Percentiles rank a stretch among this genome's conserved stretches.
phyloP scores from a whole-genome alignment of 2,113 vertebrate species.

The Antigone vipio region DNA sequence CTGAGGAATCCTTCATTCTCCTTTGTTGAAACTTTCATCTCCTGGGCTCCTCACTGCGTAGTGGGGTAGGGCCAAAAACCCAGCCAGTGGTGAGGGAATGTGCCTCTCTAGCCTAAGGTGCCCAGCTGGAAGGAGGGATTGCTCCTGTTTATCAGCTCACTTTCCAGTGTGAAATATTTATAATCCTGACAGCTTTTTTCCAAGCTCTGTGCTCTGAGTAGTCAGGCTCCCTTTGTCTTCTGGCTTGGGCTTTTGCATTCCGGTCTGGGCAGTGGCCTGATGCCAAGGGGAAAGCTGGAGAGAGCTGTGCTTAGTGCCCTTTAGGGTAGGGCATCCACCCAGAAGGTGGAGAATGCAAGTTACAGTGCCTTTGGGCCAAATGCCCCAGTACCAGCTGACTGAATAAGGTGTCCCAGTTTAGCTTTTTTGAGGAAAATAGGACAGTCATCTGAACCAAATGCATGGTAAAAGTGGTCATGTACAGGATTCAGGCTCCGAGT shows the following conservation, averaged over 20 bases:
- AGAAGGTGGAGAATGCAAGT: background rate
- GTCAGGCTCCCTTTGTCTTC: background rate
- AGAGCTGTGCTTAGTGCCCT: background rate
- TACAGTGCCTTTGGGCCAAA: background rate
- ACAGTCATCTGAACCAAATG: background rate
- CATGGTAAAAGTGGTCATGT: background rate
- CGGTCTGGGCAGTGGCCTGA: background rate
- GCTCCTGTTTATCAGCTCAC: background rate
- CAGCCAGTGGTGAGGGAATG: background rate
- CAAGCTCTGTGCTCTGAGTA: background rate
- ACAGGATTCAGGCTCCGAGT: background rate
- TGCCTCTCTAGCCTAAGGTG: background rate
- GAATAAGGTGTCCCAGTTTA: background rate
- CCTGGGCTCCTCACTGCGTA: background rate
- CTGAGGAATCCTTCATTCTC: background rate
- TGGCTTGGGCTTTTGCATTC: background rate
- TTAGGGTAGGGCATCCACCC: background rate
- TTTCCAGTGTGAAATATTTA: slow-evolving; percentile 22
- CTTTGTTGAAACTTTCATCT: background rate
- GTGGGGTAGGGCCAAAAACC: background rate
- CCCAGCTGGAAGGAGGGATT: background rate
- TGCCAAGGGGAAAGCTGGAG: background rate
- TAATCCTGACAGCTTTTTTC: background rate
- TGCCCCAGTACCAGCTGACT: background rate
- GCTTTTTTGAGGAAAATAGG: background rate